Percentiles rank a stretch among this genome's conserved stretches.
These are phyloP conservation scores for Andrena chrysosceles DNA, from an alignment of 2,888 invertebrate species.

Conservation along the genomic window DNA sequence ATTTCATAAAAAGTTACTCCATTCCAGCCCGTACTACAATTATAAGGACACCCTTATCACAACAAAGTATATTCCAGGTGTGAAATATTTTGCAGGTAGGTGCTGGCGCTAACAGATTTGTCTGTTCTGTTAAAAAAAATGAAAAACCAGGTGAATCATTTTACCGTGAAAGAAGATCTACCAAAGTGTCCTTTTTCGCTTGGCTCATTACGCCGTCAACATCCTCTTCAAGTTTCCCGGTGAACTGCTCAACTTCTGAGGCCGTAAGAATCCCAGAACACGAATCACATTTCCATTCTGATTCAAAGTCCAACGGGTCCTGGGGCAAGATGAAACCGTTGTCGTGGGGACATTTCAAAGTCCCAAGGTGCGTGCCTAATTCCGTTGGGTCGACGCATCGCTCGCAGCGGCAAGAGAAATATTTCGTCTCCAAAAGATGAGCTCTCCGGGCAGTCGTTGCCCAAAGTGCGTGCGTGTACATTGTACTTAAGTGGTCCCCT, in stretches of 20 bases:
- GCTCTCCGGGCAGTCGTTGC: slow-evolving; percentile 92
- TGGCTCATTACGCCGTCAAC: slow-evolving; percentile 89
- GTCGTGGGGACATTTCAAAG: slow-evolving; percentile 89
- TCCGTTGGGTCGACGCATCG: slow-evolving; percentile 94
- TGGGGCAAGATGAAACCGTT: slow-evolving; percentile 89
- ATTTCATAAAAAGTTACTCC: too few species aligned
- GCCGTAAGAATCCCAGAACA: slow-evolving; percentile 89
- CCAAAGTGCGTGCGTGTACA: slow-evolving; percentile 96
- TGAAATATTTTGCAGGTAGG: too few species aligned
- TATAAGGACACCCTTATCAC: too few species aligned
- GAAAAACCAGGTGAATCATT: background rate
- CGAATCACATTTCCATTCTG: slow-evolving; percentile 91
- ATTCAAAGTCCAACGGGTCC: slow-evolving; percentile 89
- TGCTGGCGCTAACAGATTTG: too few species aligned
- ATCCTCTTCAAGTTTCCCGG: slow-evolving; percentile 91
- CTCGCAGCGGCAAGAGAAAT: slow-evolving; percentile 90
- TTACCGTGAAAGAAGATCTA: slow-evolving; percentile 89
- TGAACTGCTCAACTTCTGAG: slow-evolving; percentile 89
- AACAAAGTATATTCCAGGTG: too few species aligned
- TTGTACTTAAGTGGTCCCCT: slow-evolving; percentile 92
- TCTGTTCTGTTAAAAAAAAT: too few species aligned
- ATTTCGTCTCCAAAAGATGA: slow-evolving; percentile 92
- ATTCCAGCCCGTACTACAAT: too few species aligned
- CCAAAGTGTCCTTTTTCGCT: slow-evolving; percentile 88
- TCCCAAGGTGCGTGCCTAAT: slow-evolving; percentile 90